A percentile compares a stretch with the other conserved stretches of the same genome.
These are phyloP conservation scores for Pseudoatta argentina DNA, from an alignment of 1,140 invertebrate species.

Conservation along the genomic window DNA sequence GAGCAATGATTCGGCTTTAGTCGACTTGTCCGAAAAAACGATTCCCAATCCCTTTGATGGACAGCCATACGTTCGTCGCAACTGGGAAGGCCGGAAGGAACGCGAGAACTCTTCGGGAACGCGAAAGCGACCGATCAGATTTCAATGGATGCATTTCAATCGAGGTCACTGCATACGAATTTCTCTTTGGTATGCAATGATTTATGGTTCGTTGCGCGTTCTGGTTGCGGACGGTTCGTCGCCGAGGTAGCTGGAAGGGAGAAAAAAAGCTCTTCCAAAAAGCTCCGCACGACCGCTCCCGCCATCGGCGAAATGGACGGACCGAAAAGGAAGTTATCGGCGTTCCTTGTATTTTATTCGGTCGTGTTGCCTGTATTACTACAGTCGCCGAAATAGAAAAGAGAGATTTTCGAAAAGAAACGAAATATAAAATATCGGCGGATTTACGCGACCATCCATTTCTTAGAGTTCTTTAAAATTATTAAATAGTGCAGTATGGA, in stretches of 20 bases:
- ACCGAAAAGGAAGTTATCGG: slow-evolving; percentile 54
- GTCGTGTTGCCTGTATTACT: slow-evolving; percentile 10
- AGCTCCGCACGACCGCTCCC: slow-evolving; percentile 39
- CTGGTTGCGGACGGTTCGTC: slow-evolving; percentile 38
- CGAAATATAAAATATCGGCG: not conserved
- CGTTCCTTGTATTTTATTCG: slow-evolving; percentile 56
- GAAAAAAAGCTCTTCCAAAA: slow-evolving; percentile 36
- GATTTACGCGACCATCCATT: not conserved
- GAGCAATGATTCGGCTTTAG: not conserved
- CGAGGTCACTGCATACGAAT: slow-evolving; percentile 77
- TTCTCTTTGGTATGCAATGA: slow-evolving; percentile 60
- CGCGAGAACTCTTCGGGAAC: slow-evolving; percentile 22
- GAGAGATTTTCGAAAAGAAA: not conserved
- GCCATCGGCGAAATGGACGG: slow-evolving; percentile 49
- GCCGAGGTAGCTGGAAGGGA: slow-evolving; percentile 22
- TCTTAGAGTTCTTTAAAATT: too few species aligned
- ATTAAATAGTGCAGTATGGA: too few species aligned
- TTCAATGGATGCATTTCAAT: slow-evolving; percentile 78
- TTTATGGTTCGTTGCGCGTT: slow-evolving; percentile 62
- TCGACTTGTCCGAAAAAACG: slow-evolving; percentile 24
- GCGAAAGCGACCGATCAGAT: slow-evolving; percentile 75
- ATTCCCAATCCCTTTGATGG: slow-evolving; percentile 30
- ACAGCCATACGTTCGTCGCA: slow-evolving; percentile 27
- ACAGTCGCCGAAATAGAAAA: slow-evolving; percentile 26
- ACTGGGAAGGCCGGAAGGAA: slow-evolving; percentile 55